phyloP scores from a whole-genome alignment of 2,113 vertebrate species.

The Microtus pennsylvanicus region DNA sequence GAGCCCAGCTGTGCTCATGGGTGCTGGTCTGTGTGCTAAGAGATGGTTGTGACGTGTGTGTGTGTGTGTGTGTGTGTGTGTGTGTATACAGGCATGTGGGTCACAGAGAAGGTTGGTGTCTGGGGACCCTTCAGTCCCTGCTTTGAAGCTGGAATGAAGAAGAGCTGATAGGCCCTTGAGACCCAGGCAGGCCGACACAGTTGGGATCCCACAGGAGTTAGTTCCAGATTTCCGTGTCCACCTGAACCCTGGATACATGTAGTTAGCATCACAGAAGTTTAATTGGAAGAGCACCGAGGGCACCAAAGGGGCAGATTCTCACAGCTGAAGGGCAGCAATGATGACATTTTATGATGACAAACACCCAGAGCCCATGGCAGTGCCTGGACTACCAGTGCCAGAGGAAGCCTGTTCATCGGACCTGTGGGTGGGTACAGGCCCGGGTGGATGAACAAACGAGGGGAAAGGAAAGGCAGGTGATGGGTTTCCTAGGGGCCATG shows the following conservation, averaged over 20 bases:
- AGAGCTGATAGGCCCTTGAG: not conserved
- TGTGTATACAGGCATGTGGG: not conserved
- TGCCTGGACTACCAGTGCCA: not conserved
- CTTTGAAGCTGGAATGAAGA: not conserved
- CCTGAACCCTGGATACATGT: not conserved
- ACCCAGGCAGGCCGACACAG: not conserved
- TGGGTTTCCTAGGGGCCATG: not conserved
- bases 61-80: not conserved
- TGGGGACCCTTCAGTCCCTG: not conserved
- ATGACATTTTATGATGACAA: not conserved
- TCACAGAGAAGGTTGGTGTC: not conserved
- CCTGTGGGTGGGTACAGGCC: not conserved
- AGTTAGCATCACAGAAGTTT: not conserved
- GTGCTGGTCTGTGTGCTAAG: not conserved
- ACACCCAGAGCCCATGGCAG: not conserved
- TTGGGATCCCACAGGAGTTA: not conserved
- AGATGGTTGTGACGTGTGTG: not conserved
- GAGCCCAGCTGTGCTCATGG: conserved; percentile 2
- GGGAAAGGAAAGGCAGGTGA: too few species aligned
- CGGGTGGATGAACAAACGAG: not conserved
- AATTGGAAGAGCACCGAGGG: not conserved
- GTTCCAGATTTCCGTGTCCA: fast-evolving
- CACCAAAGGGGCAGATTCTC: not conserved
- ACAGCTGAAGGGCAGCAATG: fast-evolving
- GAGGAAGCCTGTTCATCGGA: not conserved